Conservation (phyloP, 2,888 invertebrate genomes). For the Corbicula japonica region DNA sequence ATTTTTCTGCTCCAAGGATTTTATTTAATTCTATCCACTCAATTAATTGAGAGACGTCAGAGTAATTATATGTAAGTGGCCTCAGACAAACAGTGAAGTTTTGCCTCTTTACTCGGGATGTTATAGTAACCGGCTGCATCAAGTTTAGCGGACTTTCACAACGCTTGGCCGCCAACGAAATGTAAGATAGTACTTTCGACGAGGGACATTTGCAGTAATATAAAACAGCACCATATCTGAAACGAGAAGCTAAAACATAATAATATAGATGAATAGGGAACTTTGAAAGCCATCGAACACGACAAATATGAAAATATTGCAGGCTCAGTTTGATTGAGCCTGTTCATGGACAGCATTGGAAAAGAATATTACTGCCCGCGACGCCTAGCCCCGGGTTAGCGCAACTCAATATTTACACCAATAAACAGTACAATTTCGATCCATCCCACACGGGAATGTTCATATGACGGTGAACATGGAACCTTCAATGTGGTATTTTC, state of each 20-base stretch:
- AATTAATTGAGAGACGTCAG: constrained; percentile 79
- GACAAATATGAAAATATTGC: no score
- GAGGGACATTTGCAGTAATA: neutral
- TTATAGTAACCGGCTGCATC: constrained; percentile 12
- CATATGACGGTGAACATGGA: no score
- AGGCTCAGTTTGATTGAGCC: no score
- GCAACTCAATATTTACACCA: no score
- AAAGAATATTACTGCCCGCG: no score
- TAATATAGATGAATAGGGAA: no score
- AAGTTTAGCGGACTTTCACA: constrained; percentile 50
- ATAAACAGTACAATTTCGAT: no score
- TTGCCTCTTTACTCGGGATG: neutral
- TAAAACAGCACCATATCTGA: neutral
- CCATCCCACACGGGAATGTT: no score
- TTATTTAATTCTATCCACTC: constrained; percentile 84
- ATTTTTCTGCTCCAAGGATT: constrained; percentile 80
- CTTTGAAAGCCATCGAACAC: no score
- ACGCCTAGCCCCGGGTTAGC: no score
- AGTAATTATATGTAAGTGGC: constrained; percentile 74
- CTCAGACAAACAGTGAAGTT: constrained; percentile 78
- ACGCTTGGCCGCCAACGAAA: constrained; percentile 58
- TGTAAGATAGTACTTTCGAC: constrained; percentile 38
- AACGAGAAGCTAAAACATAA: neutral
- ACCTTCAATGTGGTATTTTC: no score
- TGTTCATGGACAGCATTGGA: no score